Evolutionary conservation across 2,113 vertebrate species (phyloP).

Genomic region (Oceanodroma tethys): DNA sequence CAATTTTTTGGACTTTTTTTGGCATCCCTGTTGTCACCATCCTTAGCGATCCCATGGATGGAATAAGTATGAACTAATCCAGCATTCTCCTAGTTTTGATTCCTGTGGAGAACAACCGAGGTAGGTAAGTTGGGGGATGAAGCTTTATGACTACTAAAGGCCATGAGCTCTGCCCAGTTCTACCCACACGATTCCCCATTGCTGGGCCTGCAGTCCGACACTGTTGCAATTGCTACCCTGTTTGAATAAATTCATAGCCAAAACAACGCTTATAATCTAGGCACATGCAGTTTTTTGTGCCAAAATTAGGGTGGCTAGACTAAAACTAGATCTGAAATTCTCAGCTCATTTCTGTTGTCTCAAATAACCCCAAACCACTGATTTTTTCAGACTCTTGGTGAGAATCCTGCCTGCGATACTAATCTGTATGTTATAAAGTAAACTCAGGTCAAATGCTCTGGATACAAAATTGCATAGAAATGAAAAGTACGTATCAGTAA

Average conservation of each 20-base stretch:
- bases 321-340: background rate
- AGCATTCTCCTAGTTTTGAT: background rate
- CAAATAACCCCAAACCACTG: background rate
- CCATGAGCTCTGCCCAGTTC: background rate
- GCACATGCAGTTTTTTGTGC: background rate
- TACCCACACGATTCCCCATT: rapidly evolving
- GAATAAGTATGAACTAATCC: background rate
- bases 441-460: background rate
- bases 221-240: background rate
- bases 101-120: background rate
- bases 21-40: background rate
- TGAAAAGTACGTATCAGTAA: background rate
- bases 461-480: background rate
- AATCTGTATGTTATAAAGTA: background rate
- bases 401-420: background rate
- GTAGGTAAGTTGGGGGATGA: rapidly evolving
- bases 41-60: rapidly evolving
- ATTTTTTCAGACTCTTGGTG: background rate
- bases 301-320: background rate
- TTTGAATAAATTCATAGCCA: background rate
- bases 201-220: background rate
- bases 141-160: background rate
- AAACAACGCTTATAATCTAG: background rate
- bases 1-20: background rate
- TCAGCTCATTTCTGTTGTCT: background rate